Base-by-base conservation (phyloP, 2,888 invertebrate genomes). In the Sepioteuthis lessoniana region DNA sequence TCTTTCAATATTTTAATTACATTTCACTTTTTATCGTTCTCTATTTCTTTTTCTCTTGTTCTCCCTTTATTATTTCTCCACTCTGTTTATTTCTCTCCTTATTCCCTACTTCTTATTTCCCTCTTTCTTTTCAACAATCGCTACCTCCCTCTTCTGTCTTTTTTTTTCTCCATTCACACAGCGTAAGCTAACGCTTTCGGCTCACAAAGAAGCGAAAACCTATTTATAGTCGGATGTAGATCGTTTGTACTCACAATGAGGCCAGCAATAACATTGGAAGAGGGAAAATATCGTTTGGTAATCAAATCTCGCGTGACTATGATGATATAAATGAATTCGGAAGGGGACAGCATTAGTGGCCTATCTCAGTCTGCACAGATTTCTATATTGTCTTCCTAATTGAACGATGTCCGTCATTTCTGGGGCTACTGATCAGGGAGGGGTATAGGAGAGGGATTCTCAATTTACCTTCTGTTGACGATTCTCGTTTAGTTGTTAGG, bases 381-480 rank as follows among this genome's bases (percentile, higher is more conserved):
- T 76, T 76, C 35, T 76, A n/a, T 35, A 76, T 76, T 76, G n/a
- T n/a, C 76, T 76, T 76, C 76, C n/a, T n/a, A 76, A 76, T 76
- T n/a, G n/a, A 13, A 76, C 76, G 76, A 35, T n/a, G 76, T 76
- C n/a, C 76, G n/a, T 35, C n/a, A 76, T 76, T n/a, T 16, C 76
- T 76, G 76, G 76, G n/a, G n/a, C 3, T 16, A 76, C 35, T n/a
- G 55, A 55, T 25, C 76, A 76, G 31, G n/a, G n/a, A 76, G 0
- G n/a, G 4, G 13, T 13, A n/a, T 76, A 16, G 10, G 13, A 31
- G 0, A 28, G 4, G 76, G 31, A 76, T 7, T 13, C 16, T 35
- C 21, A 76, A 16, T 76, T n/a, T 10, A 76, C 35, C 76, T n/a
- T 76, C 35, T 76, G n/a, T 13, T 76, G n/a, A 21, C 28, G 55